phyloP scores from a whole-genome alignment of 2,113 vertebrate genomes.

The Mastomys coucha region DNA sequence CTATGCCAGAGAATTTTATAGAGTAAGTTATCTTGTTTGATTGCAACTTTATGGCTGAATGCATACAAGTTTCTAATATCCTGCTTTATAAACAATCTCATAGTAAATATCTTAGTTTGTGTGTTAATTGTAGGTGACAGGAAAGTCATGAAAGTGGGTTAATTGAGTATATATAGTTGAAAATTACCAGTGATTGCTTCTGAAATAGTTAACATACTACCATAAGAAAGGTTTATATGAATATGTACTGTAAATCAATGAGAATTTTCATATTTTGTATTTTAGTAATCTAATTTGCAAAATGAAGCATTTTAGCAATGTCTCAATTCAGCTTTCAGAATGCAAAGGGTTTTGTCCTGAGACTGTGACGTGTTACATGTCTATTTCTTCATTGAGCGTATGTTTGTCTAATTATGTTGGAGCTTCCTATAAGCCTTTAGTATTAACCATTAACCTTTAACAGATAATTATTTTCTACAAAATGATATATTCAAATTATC shows the following conservation, averaged over 20 bases:
- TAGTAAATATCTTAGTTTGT: neutral
- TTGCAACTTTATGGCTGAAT: neutral
- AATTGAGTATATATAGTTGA: neutral
- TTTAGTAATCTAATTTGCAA: neutral
- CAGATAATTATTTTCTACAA: neutral
- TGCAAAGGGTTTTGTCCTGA: neutral
- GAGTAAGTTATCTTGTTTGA: neutral
- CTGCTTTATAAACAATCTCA: neutral
- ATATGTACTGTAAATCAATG: neutral
- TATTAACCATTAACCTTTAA: neutral
- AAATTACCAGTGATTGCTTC: neutral
- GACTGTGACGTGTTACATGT: neutral
- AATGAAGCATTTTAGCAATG: neutral
- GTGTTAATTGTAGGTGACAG: neutral
- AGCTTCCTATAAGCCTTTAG: neutral
- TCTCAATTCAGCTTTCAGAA: neutral
- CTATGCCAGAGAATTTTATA: neutral
- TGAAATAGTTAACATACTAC: neutral
- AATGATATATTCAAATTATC: neutral
- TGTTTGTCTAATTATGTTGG: neutral
- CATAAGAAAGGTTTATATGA: neutral
- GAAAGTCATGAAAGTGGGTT: neutral
- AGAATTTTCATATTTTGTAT: neutral
- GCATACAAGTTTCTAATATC: neutral
- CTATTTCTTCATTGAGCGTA: conserved; percentile 1